These are phyloP conservation scores for Mugil cephalus DNA, from an alignment of 2,113 vertebrate genomes.

Conservation along the genomic window DNA sequence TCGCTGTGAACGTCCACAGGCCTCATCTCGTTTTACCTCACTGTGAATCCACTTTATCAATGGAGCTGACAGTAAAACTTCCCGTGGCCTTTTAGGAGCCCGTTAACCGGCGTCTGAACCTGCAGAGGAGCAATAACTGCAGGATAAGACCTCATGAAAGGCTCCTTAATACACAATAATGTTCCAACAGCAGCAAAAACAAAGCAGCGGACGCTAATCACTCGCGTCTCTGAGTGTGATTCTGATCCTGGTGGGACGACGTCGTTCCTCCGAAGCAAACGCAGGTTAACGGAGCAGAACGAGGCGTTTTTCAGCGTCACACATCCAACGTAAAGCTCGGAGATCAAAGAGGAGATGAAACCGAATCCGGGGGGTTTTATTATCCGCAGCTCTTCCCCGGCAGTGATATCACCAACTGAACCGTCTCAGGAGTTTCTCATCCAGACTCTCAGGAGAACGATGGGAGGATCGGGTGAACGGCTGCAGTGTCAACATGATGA, in stretches of 20 bases:
- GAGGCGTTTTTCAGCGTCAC: neutral
- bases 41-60: conserved; percentile 20
- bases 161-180: conserved; percentile 19
- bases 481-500: neutral
- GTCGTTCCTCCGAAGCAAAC: conserved; percentile 36
- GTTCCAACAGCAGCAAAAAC: conserved; percentile 9
- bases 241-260: neutral
- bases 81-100: conserved; percentile 10
- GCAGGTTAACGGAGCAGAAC: conserved; percentile 20
- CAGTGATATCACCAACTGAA: conserved; percentile 7
- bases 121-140: conserved; percentile 16
- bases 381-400: conserved; percentile 10
- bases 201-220: neutral
- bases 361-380: conserved; percentile 20
- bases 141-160: conserved; percentile 22
- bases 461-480: neutral
- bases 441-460: conserved; percentile 6
- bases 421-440: conserved; percentile 15
- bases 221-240: neutral
- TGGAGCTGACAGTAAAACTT: conserved; percentile 5
- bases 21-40: neutral
- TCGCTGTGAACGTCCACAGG: too few relatives aligned
- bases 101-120: conserved; percentile 47
- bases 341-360: conserved; percentile 45
- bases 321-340: neutral